Base-by-base conservation (phyloP, 2,888 invertebrate species). In the Deroplatys truncata region DNA sequence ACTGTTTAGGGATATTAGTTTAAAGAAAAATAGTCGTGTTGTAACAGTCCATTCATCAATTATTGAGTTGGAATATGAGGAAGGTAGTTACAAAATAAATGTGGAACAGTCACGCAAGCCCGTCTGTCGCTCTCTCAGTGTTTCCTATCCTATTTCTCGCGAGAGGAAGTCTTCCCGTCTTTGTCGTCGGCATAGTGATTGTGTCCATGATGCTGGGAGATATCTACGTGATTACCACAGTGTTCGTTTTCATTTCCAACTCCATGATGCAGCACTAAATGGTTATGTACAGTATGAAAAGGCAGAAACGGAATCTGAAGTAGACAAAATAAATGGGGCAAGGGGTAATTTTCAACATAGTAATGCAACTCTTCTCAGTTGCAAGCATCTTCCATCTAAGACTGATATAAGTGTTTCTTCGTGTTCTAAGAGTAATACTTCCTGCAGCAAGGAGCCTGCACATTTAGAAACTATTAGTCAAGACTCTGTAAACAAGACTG, bases 181-280 rank as follows among this genome's bases (percentile, higher is more conserved):
- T 88, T 89, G 85, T 84, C 83, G 90, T 16, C 82, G 89, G 20
- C 82, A 88, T 85, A 89, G 89, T 88, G 89, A 89, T 87, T 88
- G 85, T 84, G 83, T 86, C 25, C 88, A 82, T 86, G 29, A 29
- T 9, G 72, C 29, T 35, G 84, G 86, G 9, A 85, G 89, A 43
- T 90, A 90, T 88, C 91, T 91, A n/a, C 91, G 92, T 92, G 91
- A 92, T 92, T 88, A 92, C 92, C 16, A 93, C 92, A 82, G 92
- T 92, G 9, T 92, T 92, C 91, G 93, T 92, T 91, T 91, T 92
- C 85, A 89, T 84, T 90, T 90, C 56, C 89, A 90, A 83, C 35
- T 89, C 20, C 72, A 88, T 89, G 89, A 87, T 29, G 86, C 85
- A 1, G 85, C 84, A 25, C 43, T 84, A 16, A 86, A 84, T 85